A percentile compares a stretch with the other conserved stretches of the same genome.
These are phyloP conservation scores for Pygathrix nemaeus DNA, from an alignment of 2,113 vertebrate genomes.

Conservation along the genomic window DNA sequence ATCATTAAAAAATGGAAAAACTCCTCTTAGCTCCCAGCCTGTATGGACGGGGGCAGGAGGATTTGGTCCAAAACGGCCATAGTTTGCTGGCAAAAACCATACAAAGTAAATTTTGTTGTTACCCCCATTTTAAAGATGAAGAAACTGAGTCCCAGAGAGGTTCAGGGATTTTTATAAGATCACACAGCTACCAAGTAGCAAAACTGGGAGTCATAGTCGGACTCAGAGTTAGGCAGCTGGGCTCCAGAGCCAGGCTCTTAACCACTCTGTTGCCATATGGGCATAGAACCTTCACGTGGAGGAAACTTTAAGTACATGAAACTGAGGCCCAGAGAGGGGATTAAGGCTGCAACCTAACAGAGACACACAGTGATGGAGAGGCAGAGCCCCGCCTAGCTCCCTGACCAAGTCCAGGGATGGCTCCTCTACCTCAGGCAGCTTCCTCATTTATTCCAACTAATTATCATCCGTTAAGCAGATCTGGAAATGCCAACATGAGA, in stretches of 20 bases:
- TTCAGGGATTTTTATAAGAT: background rate
- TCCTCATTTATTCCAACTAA: background rate
- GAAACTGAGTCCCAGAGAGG: background rate
- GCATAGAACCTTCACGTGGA: background rate
- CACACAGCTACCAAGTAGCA: background rate
- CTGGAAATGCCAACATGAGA: background rate
- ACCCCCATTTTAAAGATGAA: background rate
- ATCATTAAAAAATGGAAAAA: background rate
- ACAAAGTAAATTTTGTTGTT: background rate
- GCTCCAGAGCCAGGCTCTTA: background rate
- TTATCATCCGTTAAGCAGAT: background rate
- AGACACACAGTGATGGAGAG: fast-evolving
- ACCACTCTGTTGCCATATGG: fast-evolving
- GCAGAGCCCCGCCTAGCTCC: background rate
- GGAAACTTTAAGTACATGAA: background rate
- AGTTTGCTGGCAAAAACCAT: background rate
- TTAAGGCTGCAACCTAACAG: background rate
- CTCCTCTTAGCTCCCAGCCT: no score
- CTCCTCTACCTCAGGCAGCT: fast-evolving
- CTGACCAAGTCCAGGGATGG: fast-evolving
- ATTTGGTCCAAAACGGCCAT: fast-evolving
- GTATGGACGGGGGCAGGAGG: fast-evolving
- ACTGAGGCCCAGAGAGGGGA: background rate
- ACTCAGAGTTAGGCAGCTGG: fast-evolving
- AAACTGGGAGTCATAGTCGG: background rate